These are phyloP conservation scores for Standfussiana lucernea DNA, from an alignment of 2,888 invertebrate species.

Conservation along the genomic window DNA sequence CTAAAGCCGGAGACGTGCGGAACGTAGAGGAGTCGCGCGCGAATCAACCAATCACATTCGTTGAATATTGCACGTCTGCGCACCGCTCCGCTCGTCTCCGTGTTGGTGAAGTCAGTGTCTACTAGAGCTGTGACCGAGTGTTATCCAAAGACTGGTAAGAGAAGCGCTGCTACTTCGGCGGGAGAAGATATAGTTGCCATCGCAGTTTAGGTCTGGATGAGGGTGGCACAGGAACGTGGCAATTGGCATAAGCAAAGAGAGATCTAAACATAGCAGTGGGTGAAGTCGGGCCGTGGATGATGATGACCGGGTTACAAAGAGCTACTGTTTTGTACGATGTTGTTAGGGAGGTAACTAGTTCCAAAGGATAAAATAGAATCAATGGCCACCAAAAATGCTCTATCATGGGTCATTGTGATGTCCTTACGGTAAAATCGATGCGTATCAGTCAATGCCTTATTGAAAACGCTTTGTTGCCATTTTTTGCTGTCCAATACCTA, in stretches of 20 bases:
- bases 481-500: slow-evolving; percentile 30
- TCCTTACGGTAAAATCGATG: slow-evolving; percentile 51
- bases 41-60: too few relatives aligned
- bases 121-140: neutral
- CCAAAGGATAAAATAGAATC: neutral
- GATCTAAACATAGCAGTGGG: neutral
- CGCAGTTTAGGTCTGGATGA: neutral
- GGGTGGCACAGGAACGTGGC: neutral
- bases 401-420: slow-evolving; percentile 30
- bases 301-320: fast-evolving
- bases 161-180: neutral
- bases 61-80: too few relatives aligned
- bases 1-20: too few relatives aligned
- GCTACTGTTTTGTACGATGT: neutral
- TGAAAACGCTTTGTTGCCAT: slow-evolving; percentile 31
- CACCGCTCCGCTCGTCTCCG: too few relatives aligned
- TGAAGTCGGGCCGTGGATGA: neutral
- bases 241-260: neutral
- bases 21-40: too few relatives aligned
- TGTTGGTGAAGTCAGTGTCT: too few relatives aligned
- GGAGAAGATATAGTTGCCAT: neutral
- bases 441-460: slow-evolving; percentile 38
- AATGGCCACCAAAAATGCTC: slow-evolving; percentile 9
- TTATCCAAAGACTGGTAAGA: neutral
- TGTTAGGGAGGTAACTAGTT: neutral